Conservation (phyloP, 2,888 invertebrate species). For the Pseudoips prasinana region DNA sequence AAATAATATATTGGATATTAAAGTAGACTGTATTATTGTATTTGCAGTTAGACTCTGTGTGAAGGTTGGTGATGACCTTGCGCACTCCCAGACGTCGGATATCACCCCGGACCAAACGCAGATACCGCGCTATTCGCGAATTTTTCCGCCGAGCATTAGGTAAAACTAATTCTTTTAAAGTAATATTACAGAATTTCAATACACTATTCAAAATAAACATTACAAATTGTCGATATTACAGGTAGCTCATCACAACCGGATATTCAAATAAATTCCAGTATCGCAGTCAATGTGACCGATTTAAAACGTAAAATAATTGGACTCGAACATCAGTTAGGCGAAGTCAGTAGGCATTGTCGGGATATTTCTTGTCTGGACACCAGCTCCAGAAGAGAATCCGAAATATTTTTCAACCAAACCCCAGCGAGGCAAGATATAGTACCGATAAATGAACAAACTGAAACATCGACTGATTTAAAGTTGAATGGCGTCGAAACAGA, state of each 20-base stretch:
- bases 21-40: too few species aligned
- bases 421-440: conserved; percentile 23
- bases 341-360: conserved; percentile 54
- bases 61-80: conserved; percentile 56
- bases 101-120: conserved; percentile 65
- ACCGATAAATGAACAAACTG: conserved; percentile 25
- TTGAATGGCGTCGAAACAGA: conserved; percentile 40
- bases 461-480: conserved; percentile 25
- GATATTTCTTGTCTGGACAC: conserved; percentile 41
- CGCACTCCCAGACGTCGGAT: conserved; percentile 68
- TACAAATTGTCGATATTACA: conserved; percentile 31
- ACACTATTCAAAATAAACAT: too few species aligned
- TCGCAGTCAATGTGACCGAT: conserved; percentile 59
- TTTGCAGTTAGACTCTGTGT: conserved; percentile 10
- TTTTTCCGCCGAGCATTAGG: conserved; percentile 64
- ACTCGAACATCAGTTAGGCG: conserved; percentile 54
- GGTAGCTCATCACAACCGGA: conserved; percentile 60
- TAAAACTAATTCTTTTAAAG: conserved; percentile 25
- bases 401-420: conserved; percentile 17
- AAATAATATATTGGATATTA: too few species aligned
- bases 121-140: conserved; percentile 59
- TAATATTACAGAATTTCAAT: not conserved
- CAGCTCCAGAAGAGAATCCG: conserved; percentile 32
- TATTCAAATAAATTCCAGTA: conserved; percentile 62
- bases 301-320: conserved; percentile 60